Conservation (phyloP, 2,797 vertebrate genomes). For the Triplophysa bombifrons region DNA sequence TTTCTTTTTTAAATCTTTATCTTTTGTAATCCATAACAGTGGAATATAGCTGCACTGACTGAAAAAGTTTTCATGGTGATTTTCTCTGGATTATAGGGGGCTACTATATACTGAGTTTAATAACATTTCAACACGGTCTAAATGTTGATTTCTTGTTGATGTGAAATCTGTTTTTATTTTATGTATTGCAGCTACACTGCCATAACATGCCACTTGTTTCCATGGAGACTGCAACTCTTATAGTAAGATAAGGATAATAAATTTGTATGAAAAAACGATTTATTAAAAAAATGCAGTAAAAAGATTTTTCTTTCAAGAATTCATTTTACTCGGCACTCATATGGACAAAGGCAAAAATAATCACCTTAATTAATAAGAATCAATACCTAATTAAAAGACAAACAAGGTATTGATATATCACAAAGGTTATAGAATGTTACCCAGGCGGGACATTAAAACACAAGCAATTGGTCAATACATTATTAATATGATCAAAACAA, state of each 20-base stretch:
- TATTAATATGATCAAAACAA: slow-evolving; percentile 63
- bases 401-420: slow-evolving; percentile 73
- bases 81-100: slow-evolving; percentile 60
- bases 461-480: slow-evolving; percentile 66
- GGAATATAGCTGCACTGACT: slow-evolving; percentile 71
- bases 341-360: slow-evolving; percentile 52
- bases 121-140: neutral
- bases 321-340: neutral
- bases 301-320: slow-evolving; percentile 7
- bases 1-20: slow-evolving; percentile 37
- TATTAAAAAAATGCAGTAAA: neutral
- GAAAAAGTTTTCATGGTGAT: slow-evolving; percentile 74
- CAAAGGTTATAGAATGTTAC: slow-evolving; percentile 63
- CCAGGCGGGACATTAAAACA: slow-evolving; percentile 66
- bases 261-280: too few relatives aligned
- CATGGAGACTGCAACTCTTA: too few relatives aligned
- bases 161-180: neutral
- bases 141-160: neutral
- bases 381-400: slow-evolving; percentile 79
- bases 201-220: neutral
- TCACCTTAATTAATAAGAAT: slow-evolving; percentile 65
- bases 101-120: slow-evolving; percentile 58
- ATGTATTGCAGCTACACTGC: neutral
- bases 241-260: too few relatives aligned
- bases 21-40: slow-evolving; percentile 13